phyloP scores from a whole-genome alignment of 2,113 vertebrate genomes.

The Callithrix jacchus region DNA sequence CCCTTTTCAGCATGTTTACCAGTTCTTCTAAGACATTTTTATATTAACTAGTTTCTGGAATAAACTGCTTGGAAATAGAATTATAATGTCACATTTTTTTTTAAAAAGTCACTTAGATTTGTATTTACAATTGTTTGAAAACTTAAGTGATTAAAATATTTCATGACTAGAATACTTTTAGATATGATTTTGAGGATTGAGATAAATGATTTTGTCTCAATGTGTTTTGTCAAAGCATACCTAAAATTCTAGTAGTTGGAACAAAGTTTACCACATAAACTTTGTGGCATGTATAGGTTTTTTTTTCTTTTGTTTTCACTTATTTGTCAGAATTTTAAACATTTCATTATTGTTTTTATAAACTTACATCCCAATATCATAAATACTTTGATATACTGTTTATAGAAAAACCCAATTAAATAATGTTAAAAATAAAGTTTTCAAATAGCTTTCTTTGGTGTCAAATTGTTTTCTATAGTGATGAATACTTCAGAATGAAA shows the following conservation, averaged over 20 bases:
- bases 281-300: not conserved
- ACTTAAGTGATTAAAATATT: conserved; percentile 42
- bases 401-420: not conserved
- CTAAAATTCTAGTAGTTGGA: not conserved
- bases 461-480: conserved; percentile 84
- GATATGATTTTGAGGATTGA: conserved; percentile 35
- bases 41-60: not conserved
- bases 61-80: not conserved
- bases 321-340: not conserved
- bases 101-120: conserved; percentile 7
- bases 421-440: not conserved
- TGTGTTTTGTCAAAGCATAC: not conserved
- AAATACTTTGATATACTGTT: not conserved
- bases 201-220: not conserved
- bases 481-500: conserved; percentile 99
- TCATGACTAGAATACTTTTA: conserved; percentile 28
- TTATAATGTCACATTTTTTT: not conserved
- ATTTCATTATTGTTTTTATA: conserved; percentile 7
- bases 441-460: conserved; percentile 36
- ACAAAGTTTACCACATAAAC: not conserved
- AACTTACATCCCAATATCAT: not conserved
- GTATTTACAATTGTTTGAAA: conserved; percentile 36
- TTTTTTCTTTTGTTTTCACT: conserved; percentile 52
- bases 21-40: conserved; percentile 30
- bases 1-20: not conserved